Percentiles rank a stretch among this genome's conserved stretches.
Conservation (phyloP, 2,888 invertebrate species). For the Drosophila quinaria region DNA sequence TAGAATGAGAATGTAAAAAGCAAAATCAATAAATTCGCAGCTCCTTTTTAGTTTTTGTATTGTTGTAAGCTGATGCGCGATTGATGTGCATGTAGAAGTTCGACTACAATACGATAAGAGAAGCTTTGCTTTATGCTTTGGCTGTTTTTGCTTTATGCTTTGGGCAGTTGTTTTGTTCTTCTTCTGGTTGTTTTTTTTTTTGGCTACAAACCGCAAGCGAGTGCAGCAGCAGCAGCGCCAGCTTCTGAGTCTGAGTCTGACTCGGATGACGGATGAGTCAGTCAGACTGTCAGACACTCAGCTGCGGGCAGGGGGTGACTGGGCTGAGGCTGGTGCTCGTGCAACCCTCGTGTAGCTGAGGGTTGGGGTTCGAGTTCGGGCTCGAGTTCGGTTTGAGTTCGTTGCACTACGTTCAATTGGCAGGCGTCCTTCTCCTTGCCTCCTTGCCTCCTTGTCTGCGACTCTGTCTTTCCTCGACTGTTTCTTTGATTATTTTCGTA, state of each 20-base stretch:
- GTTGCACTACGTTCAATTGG: slow-evolving; percentile 68
- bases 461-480: slow-evolving; percentile 26
- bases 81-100: slow-evolving; percentile 23
- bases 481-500: slow-evolving; percentile 28
- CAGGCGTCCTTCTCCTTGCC: slow-evolving; percentile 25
- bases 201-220: slow-evolving; percentile 46
- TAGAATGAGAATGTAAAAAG: slow-evolving; percentile 38
- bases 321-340: slow-evolving; percentile 31
- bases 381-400: slow-evolving; percentile 45
- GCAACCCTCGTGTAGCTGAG: slow-evolving; percentile 51
- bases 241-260: slow-evolving; percentile 30
- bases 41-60: slow-evolving; percentile 14
- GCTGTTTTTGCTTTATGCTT: slow-evolving; percentile 21
- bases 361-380: slow-evolving; percentile 27
- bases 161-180: slow-evolving; percentile 13
- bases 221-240: slow-evolving; percentile 32
- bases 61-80: slow-evolving; percentile 21
- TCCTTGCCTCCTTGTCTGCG: slow-evolving; percentile 32
- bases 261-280: slow-evolving; percentile 47
- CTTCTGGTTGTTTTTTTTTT: slow-evolving; percentile 10
- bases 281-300: slow-evolving; percentile 52
- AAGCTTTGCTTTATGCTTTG: slow-evolving; percentile 23
- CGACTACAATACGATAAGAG: slow-evolving; percentile 13
- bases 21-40: slow-evolving; percentile 54
- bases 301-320: slow-evolving; percentile 36